These are phyloP conservation scores for Oryzias dopingdopingensis DNA, from an alignment of 2,797 vertebrate genomes.

Conservation along the genomic window DNA sequence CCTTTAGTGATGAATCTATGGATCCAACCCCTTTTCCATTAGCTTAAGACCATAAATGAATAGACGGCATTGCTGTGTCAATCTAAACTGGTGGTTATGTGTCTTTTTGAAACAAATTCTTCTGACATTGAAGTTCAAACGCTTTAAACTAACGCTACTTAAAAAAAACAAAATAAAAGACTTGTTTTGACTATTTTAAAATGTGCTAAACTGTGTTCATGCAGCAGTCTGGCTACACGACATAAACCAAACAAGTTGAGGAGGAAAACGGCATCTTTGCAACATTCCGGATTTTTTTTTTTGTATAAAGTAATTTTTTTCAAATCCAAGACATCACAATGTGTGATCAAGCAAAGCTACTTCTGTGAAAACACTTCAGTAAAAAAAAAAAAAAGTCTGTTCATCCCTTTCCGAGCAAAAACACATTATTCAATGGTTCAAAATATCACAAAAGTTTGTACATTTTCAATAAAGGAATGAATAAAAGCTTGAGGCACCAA, in stretches of 20 bases:
- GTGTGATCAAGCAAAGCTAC: conserved; percentile 31
- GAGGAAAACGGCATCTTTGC: conserved; percentile 36
- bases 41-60: conserved; percentile 49
- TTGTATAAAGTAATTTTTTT: conserved; percentile 13
- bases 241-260: conserved; percentile 43
- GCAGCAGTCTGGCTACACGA: conserved; percentile 52
- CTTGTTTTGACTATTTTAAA: conserved; percentile 26
- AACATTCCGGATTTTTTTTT: conserved; percentile 21
- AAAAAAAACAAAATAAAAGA: conserved; percentile 16
- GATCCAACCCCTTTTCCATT: conserved; percentile 6
- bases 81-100: background rate
- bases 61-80: background rate
- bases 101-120: background rate
- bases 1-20: conserved; percentile 34
- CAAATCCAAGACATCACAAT: background rate
- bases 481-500: conserved; percentile 81
- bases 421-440: conserved; percentile 51
- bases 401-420: conserved; percentile 43
- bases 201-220: conserved; percentile 45
- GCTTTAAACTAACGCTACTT: background rate
- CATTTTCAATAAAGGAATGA: conserved; percentile 79
- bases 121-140: conserved; percentile 2
- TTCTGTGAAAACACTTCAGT: conserved; percentile 33
- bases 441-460: conserved; percentile 58
- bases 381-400: conserved; percentile 46